A percentile compares a stretch with the other conserved stretches of the same genome.
phyloP scores from a whole-genome alignment of 2,113 vertebrate genomes.

The Sitta europaea region DNA sequence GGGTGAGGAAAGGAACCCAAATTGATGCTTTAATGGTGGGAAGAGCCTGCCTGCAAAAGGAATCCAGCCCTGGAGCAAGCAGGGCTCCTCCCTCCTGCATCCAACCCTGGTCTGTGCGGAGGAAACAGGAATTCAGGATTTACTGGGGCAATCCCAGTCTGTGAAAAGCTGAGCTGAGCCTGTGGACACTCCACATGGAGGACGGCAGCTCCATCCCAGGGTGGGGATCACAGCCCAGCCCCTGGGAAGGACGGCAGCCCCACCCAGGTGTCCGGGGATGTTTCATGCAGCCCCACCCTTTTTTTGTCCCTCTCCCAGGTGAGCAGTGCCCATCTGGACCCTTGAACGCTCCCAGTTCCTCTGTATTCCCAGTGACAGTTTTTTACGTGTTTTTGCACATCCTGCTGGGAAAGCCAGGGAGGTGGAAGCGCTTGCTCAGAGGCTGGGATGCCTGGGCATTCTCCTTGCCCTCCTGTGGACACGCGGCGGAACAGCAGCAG shows the following conservation, averaged over 20 bases:
- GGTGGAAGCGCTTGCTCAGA: accelerated
- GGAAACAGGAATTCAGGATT: not conserved
- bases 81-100: not conserved
- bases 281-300: not conserved
- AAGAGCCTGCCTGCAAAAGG: not conserved
- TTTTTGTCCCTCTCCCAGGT: not conserved
- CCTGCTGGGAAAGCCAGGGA: accelerated
- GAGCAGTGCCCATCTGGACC: not conserved
- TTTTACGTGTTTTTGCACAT: accelerated
- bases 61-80: not conserved
- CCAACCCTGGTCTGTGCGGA: not conserved
- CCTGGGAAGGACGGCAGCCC: no score
- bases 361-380: not conserved
- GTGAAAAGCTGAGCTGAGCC: not conserved
- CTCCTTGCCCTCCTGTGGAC: conserved; percentile 28
- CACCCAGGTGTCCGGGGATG: accelerated
- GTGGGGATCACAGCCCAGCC: not conserved
- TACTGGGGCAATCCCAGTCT: not conserved
- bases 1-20: not conserved
- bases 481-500: not conserved
- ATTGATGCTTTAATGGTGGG: not conserved
- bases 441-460: not conserved
- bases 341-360: accelerated
- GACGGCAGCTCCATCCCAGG: not conserved
- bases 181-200: accelerated